Evolutionary conservation across 2,113 vertebrate genomes (phyloP), one percentile per base, ranked within the genome.

Genomic region (Prunella himalayana): DNA sequence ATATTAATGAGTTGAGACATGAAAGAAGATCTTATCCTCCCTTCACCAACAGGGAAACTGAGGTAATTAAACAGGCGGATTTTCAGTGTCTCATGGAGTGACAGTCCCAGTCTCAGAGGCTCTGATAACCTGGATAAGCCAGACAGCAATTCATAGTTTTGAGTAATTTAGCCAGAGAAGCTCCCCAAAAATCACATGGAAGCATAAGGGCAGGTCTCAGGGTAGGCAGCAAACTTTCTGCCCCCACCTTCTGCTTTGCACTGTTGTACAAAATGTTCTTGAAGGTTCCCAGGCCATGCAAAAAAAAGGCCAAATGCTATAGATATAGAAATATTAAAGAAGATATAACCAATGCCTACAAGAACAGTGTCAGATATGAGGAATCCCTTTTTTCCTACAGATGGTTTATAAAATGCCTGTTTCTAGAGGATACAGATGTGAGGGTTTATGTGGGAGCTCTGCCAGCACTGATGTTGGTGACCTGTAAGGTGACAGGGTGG

Each of bases 1-100:
- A 63, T 91, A 92, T 93, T 94, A 92, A 95, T 95, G 85, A 96
- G 56, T 90, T 95, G 76, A 88, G 79, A 59, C 18, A 7, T 10
- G 35, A 68, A 85, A 54, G 41, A 80, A 81, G 78, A 70, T 59
- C 84, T 86, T 86, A 54, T 33, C 42, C 7, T 91, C 30, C 57
- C 37, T 88, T 72, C 65, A 60, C 4, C 3, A 88, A 56, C 35
- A 63, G 68, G 50, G 84, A 96, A 96, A 82, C 75, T 50, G 78
- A 97, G 78, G 87, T 91, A 90, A 90, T 89, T 91, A 96, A 91
- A 80, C 13, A 73, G 59, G 28, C 39, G 51, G 44, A 50, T 77
- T 80, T 85, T 91, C 54, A 85, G 16, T 1, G 0, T 50, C 68
- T 83, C 1, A 0, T 37, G 39, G 54, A 65, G 57, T 41, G 28